Evolutionary conservation across 2,797 vertebrate genomes (phyloP).

Genomic region (Gouania willdenowi): DNA sequence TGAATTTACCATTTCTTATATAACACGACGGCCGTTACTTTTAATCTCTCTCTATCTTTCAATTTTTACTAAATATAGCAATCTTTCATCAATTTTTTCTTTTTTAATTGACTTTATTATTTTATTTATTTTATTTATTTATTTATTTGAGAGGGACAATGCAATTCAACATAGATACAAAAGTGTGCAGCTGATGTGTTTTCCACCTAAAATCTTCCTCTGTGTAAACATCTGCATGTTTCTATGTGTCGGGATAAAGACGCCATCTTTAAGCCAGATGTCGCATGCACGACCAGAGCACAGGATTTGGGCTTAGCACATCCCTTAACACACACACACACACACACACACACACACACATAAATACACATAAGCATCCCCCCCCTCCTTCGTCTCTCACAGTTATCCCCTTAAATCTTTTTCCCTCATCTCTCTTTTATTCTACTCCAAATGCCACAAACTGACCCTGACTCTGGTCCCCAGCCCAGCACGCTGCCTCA

Average conservation of each 20-base stretch:
- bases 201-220: constrained; percentile 2
- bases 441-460: constrained; percentile 13
- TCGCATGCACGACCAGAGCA: constrained; percentile 36
- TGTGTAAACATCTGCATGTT: constrained; percentile 5
- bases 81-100: too few species aligned
- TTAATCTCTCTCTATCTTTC: too few species aligned
- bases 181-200: not conserved
- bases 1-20: too few species aligned
- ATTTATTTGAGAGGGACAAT: too few species aligned
- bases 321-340: constrained; percentile 24
- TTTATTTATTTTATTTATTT: too few species aligned
- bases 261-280: constrained; percentile 64
- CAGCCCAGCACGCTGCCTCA: constrained; percentile 73
- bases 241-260: constrained; percentile 11
- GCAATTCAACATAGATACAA: too few species aligned
- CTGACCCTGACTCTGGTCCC: constrained; percentile 9
- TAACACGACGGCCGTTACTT: too few species aligned
- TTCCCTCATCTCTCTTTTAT: constrained; percentile 4
- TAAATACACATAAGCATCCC: constrained; percentile 1
- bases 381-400: not conserved
- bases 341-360: constrained; percentile 12
- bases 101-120: too few species aligned
- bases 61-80: too few species aligned
- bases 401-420: constrained; percentile 40
- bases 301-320: constrained; percentile 53